Evolutionary conservation across 2,113 vertebrate genomes (phyloP), one percentile per base, ranked within the genome.

Genomic region (Coracopsis vasa): DNA sequence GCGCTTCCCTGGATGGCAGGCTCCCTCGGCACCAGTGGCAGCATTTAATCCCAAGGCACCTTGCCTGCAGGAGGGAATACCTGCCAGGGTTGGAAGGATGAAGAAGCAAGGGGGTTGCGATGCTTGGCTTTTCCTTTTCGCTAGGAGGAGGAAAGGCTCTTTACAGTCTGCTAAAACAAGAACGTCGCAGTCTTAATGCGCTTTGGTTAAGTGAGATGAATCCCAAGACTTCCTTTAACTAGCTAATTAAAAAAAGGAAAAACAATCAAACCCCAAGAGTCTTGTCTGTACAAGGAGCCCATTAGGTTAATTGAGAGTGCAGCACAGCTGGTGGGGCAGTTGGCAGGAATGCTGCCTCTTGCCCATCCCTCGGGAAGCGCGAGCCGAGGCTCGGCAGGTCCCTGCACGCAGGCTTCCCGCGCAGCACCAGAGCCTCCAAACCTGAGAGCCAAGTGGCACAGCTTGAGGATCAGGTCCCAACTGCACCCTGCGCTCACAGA

Each of bases 391-490:
- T 44, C 1, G 1, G 82, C 94, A 90, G 54, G 89, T 9, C 50
- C 70, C 41, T 29, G 86, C 86, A 56, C 0, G 50, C 23, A 33
- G 54, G 35, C 35, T 50, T 53, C 75, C 47, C 6, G 6, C 4
- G 13, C 37, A 0, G 33, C 8, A 6, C 56, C 16, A 67, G 13
- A 54, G 28, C 24, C 47, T 87, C 64, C 81, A 33, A 82, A 48
- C 4, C 45, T 3, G 0, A 61, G 37, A 33, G 4, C 37, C 37
- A 17, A 9, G 16, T 5, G 2, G 60, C 60, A 16, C 11, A 61
- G 65, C 29, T 0, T 0, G 50, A 41, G 41, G 11, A 71, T n/a
- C 8, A 2, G 51, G 70, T 48, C 24, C 61, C 0, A 1, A 16
- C 6, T 5, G 50, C 41, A 16, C 11, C 53, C 47, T 0, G 1